Evolutionary conservation across 2,113 vertebrate species (phyloP), one percentile per base, ranked within the genome.

Genomic region (Syrmaticus mikado): DNA sequence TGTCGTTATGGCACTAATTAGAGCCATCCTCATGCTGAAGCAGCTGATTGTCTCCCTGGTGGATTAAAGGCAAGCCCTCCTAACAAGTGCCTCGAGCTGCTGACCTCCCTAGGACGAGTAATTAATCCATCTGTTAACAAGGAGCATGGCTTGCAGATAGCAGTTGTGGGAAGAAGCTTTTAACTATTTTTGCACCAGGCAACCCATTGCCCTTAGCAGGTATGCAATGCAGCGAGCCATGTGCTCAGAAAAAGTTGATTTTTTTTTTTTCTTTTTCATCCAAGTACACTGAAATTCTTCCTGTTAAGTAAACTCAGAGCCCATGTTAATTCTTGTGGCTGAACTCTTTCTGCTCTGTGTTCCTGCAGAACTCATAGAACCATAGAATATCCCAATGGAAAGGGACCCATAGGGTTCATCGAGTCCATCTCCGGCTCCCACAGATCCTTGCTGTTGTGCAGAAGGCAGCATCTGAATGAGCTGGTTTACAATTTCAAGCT

Each of bases 121-220:
- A 99, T 99, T 98, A 99, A 97, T 97, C 98, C 98, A 98, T 93
- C 98, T 98, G 98, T 96, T 98, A 97, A 87, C 85, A 50, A 95
- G 94, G 91, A 78, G 65, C 58, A 6, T 24, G 14, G 46, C 60
- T 32, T 50, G 78, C 82, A 83, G 83, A 3, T 5, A 73, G 74
- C 77, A 79, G 45, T 91, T 85, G 86, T 89, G 73, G 66, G 77
- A 87, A 95, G 78, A 53, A 94, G 76, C 32, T 71, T 87, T 97
- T 95, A 96, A 93, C 96, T 90, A 58, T 25, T 95, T 93, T 84
- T 79, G 21, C 40, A 43, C 90, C 62, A 7, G 70, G 71, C 16
- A 64, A 4, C 48, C 87, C 30, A 6, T 38, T 79, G 87, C 74
- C 9, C 1, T 40, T 38, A 25, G 5, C 48, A 30, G n/a, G 27